Evolutionary conservation across 2,113 vertebrate species (phyloP), one percentile per base, ranked within the genome.

Genomic region (Solea solea): DNA sequence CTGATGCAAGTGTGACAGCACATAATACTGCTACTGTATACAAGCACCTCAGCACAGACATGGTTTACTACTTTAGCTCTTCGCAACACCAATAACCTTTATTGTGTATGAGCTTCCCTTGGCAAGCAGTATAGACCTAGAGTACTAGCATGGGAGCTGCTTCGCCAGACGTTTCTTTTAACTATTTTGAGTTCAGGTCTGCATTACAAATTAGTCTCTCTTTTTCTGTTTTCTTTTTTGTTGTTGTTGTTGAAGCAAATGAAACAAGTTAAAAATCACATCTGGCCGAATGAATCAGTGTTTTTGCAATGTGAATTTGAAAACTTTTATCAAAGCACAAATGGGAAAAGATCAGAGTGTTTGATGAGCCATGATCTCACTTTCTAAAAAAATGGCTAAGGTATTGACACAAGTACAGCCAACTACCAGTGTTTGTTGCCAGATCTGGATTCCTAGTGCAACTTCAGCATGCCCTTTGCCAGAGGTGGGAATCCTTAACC

Each of bases 81-180:
- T 76, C 42, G 76, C 68, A 76, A 78, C 72, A 70, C 56, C 69
- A 75, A 74, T 82, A 72, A 54, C 57, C 82, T 80, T 86, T 83
- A 83, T 56, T 72, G 78, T 69, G 45, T 64, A 63, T 73, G 78
- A 82, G 71, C 64, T 72, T 76, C 57, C 59, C 70, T 84, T 73
- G 80, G 73, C 68, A 78, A 66, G 52, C 16, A 58, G 68, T 69
- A 69, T 61, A 62, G 69, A 61, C 14, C 63, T 69, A 56, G 64
- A 76, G 62, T 83, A 66, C 72, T 90, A 77, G 78, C 70, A 72
- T 80, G 64, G 62, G 42, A 74, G 77, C 54, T 64, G 63, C 72
- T 63, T 69, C 63, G 76, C 65, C 72, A 76, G 72, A 72, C 51
- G 42, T 59, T 64, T 71, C 28, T 56, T 69, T 76, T 62, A 71